phyloP scores from a whole-genome alignment of 2,888 invertebrate species.

The Leucophenga montana region DNA sequence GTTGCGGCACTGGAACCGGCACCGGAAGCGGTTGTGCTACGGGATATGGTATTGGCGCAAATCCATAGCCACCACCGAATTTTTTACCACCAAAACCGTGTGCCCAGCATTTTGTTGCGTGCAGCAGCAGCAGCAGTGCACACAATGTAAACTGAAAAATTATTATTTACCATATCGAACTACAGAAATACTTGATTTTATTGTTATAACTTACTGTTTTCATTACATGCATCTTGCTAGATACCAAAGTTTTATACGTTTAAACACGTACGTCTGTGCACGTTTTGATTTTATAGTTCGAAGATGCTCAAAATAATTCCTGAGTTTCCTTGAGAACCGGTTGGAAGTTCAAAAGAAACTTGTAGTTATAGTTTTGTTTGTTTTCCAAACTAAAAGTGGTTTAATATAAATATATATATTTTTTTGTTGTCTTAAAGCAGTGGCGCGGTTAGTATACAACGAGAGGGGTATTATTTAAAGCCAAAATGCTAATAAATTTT shows the following conservation, averaged over 20 bases:
- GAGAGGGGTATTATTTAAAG: too few relatives aligned
- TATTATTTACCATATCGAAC: background rate
- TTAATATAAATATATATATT: too few relatives aligned
- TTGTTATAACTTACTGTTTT: conserved; percentile 45
- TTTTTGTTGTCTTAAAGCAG: too few relatives aligned
- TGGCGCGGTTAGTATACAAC: too few relatives aligned
- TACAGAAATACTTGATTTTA: background rate
- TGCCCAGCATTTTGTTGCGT: conserved; percentile 19
- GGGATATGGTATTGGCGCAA: conserved; percentile 29
- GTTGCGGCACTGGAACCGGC: conserved; percentile 15
- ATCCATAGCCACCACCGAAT: conserved; percentile 51
- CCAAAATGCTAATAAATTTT: too few relatives aligned
- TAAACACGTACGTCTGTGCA: too few relatives aligned
- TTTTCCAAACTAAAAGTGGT: too few relatives aligned
- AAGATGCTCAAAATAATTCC: too few relatives aligned
- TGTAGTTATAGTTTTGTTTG: too few relatives aligned
- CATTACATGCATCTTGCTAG: conserved; percentile 1
- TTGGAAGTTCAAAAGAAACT: too few relatives aligned
- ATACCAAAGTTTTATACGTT: background rate
- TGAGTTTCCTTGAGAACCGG: too few relatives aligned
- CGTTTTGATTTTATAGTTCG: too few relatives aligned
- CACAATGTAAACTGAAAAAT: background rate
- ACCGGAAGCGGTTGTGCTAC: conserved; percentile 4
- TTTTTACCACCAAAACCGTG: conserved; percentile 59
- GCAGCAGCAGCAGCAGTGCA: conserved; percentile 38